These are phyloP conservation scores for Bos javanicus DNA, from an alignment of 2,113 vertebrate genomes.

Conservation along the genomic window DNA sequence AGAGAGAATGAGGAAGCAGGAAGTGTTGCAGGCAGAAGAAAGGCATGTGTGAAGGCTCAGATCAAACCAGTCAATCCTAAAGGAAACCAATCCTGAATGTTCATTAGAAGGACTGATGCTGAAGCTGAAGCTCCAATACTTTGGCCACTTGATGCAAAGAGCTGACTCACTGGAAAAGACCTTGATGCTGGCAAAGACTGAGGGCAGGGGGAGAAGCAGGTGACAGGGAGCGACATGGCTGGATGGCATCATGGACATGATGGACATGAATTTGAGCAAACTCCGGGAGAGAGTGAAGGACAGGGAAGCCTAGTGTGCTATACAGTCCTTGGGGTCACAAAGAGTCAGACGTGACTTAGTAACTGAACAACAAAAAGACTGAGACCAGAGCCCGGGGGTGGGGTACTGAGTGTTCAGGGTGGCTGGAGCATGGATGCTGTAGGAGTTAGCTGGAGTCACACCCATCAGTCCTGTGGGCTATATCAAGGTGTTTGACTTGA, in stretches of 20 bases:
- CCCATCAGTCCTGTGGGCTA: neutral
- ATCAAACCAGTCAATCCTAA: neutral
- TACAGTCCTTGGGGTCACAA: neutral
- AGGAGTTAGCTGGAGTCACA: neutral
- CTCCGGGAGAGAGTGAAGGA: neutral
- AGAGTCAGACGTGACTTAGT: neutral
- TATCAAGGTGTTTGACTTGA: neutral
- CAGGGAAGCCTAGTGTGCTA: neutral
- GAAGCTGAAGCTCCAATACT: neutral
- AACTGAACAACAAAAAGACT: neutral
- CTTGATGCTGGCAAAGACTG: neutral
- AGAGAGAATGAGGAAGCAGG: neutral
- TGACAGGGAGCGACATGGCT: neutral
- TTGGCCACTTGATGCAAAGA: neutral
- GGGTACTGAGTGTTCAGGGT: neutral
- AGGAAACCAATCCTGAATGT: neutral
- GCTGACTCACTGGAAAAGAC: neutral
- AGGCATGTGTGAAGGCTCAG: neutral
- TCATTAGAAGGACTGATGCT: neutral
- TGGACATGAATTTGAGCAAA: neutral
- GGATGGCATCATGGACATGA: neutral
- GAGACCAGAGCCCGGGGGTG: neutral
- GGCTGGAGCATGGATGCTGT: neutral
- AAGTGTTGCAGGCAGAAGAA: neutral
- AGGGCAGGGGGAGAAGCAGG: neutral